These are phyloP conservation scores for Trichogramma dendrolimi DNA, from an alignment of 2,888 invertebrate species.

Conservation along the genomic window DNA sequence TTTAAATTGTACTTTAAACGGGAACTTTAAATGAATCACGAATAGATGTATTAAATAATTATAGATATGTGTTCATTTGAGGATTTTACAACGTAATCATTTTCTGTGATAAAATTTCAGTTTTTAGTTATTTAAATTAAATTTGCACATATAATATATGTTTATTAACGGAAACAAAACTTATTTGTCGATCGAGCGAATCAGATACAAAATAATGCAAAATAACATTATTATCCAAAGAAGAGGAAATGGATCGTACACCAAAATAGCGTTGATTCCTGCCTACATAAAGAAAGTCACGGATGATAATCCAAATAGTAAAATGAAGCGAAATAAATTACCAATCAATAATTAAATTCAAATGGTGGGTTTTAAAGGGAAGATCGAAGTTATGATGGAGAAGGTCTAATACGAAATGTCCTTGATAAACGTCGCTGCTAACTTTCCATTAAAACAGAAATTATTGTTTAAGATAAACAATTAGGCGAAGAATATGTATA, in stretches of 20 bases:
- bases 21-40: too few species aligned
- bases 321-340: constrained; percentile 5
- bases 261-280: constrained; percentile 26
- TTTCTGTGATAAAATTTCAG: too few species aligned
- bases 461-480: neutral
- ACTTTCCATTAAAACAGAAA: constrained; percentile 9
- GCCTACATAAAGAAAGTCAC: constrained; percentile 26
- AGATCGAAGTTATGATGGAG: too few species aligned
- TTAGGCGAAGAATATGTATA: neutral
- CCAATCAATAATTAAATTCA: neutral
- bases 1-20: too few species aligned
- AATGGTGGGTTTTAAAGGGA: neutral
- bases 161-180: neutral
- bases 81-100: too few species aligned
- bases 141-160: too few species aligned
- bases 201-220: neutral
- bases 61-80: too few species aligned
- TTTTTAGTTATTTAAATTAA: too few species aligned
- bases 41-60: too few species aligned
- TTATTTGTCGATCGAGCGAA: constrained; percentile 21
- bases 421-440: constrained; percentile 10
- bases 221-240: neutral
- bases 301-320: constrained; percentile 1
- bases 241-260: constrained; percentile 12
- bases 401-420: neutral